Evolutionary conservation across 2,888 invertebrate genomes (phyloP).

Genomic region (Cheilosia impressa): DNA sequence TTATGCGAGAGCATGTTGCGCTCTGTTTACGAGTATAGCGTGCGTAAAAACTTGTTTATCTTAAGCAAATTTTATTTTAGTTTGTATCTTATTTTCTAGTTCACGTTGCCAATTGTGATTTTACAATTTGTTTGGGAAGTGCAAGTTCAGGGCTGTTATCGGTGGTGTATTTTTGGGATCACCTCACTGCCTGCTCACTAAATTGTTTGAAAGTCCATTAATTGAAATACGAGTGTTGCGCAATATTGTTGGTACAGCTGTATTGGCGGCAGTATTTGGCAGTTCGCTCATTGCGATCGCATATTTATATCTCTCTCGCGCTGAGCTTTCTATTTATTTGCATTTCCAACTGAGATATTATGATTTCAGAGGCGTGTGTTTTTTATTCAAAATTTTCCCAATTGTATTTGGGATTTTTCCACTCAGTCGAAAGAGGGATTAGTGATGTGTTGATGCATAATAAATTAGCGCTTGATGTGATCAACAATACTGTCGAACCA

Average conservation of each 20-base stretch:
- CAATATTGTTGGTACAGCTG: not conserved
- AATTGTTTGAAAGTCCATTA: conserved; percentile 10
- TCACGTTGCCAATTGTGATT: conserved; percentile 17
- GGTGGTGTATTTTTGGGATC: conserved; percentile 6
- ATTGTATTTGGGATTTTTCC: conserved; percentile 29
- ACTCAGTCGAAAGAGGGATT: not conserved
- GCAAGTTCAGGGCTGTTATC: conserved; percentile 59
- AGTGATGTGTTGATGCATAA: not conserved
- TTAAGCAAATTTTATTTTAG: conserved; percentile 9
- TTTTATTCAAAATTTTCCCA: not conserved
- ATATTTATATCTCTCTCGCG: not conserved
- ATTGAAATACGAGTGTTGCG: conserved; percentile 4
- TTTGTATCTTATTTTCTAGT: conserved; percentile 15
- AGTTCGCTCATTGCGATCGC: not conserved
- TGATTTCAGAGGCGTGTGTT: not conserved
- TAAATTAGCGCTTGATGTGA: not conserved
- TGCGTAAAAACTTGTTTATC: conserved; percentile 49
- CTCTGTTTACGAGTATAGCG: not conserved
- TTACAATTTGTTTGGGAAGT: conserved; percentile 3
- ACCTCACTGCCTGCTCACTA: not conserved
- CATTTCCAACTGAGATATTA: conserved; percentile 2
- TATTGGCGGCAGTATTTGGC: not conserved
- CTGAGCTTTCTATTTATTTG: conserved; percentile 2
- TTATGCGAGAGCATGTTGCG: conserved; percentile 27
- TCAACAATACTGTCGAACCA: not conserved